Evolutionary conservation across 2,113 vertebrate genomes (phyloP).

Genomic region (Seriola quinqueradiata): DNA sequence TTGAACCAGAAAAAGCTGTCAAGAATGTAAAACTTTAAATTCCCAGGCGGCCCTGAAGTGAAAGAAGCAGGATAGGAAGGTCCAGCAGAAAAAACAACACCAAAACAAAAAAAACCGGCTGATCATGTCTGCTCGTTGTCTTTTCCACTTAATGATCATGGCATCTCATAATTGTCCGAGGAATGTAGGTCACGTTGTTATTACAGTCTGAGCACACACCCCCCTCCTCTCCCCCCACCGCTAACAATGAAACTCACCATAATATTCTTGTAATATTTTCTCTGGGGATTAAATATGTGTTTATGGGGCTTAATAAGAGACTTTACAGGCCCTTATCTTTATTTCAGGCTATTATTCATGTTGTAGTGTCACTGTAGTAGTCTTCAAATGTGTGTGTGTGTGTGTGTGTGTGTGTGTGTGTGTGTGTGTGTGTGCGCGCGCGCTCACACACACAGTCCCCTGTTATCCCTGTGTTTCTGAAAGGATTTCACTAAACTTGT

Average conservation of each 20-base stretch:
- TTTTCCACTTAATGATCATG: conserved; percentile 57
- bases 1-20: not conserved
- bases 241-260: not conserved
- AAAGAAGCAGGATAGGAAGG: not conserved
- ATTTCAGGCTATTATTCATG: not conserved
- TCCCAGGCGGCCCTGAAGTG: not conserved
- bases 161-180: conserved; percentile 72
- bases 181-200: conserved; percentile 83
- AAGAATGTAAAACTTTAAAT: not conserved
- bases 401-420: too few relatives aligned
- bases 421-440: too few relatives aligned
- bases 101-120: conserved; percentile 11
- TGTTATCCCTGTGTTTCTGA: not conserved
- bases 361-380: not conserved
- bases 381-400: not conserved
- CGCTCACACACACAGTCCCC: not conserved
- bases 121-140: conserved; percentile 37
- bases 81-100: not conserved
- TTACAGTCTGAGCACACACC: conserved; percentile 41
- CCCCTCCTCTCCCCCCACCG: not conserved
- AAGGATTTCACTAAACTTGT: conserved; percentile 8
- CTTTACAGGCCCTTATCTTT: not conserved
- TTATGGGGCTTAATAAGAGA: not conserved
- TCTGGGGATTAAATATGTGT: not conserved
- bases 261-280: conserved; percentile 4